Evolutionary conservation across 2,113 vertebrate species (phyloP).

Genomic region (Pungitius pungitius): DNA sequence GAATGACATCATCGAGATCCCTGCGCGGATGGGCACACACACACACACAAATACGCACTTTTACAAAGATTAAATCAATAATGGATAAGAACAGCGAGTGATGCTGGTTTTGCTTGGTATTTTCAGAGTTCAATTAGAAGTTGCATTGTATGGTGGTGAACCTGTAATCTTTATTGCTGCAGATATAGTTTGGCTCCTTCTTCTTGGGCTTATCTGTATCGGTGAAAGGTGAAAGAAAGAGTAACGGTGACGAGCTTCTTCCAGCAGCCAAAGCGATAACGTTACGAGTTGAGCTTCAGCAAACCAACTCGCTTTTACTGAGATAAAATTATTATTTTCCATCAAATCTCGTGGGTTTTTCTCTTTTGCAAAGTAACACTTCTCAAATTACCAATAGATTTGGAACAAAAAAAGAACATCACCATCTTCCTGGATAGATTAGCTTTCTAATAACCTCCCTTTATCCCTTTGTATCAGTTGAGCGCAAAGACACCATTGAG

Average conservation of each 20-base stretch:
- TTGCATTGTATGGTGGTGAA: background rate
- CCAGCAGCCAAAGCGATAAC: constrained; percentile 4
- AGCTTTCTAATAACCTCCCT: constrained; percentile 82
- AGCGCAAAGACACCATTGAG: constrained; percentile 82
- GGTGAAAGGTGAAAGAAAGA: background rate
- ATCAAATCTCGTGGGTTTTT: constrained; percentile 59
- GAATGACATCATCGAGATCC: constrained; percentile 53
- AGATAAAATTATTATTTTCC: constrained; percentile 52
- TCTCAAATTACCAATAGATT: constrained; percentile 71
- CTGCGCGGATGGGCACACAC: constrained; percentile 15
- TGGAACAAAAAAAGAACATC: constrained; percentile 66
- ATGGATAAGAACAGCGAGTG: constrained; percentile 38
- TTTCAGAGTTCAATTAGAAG: constrained; percentile 3
- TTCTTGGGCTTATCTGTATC: constrained; percentile 22
- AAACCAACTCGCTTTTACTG: constrained; percentile 1
- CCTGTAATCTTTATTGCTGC: constrained; percentile 34
- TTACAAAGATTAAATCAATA: constrained; percentile 47
- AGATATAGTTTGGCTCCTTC: constrained; percentile 1
- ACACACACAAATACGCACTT: constrained; percentile 7
- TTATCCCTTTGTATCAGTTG: constrained; percentile 82
- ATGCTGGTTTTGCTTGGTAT: background rate
- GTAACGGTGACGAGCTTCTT: constrained; percentile 37
- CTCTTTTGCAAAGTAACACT: constrained; percentile 60
- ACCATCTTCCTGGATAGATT: constrained; percentile 79
- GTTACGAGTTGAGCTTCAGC: constrained; percentile 20